Evolutionary conservation across 2,797 vertebrate genomes (phyloP).

Genomic region (Eremophila alpestris): DNA sequence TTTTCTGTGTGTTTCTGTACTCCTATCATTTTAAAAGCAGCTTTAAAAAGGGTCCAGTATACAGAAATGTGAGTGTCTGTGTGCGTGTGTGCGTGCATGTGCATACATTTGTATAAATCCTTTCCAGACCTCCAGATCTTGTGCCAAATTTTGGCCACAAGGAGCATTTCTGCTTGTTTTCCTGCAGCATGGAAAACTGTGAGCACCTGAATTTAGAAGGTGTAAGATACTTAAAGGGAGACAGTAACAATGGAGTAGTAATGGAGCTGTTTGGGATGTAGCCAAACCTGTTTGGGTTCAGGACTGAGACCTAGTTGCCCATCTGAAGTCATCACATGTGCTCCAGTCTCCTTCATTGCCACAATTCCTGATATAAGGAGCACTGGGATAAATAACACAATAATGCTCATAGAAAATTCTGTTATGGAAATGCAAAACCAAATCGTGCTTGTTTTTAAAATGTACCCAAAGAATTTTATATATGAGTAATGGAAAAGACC

Average conservation of each 20-base stretch:
- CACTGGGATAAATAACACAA: not conserved
- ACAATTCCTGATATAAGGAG: not conserved
- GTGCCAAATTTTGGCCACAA: conserved; percentile 27
- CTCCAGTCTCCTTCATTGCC: not conserved
- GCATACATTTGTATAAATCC: conserved; percentile 2
- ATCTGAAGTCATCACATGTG: not conserved
- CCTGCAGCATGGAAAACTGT: not conserved
- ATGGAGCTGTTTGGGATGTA: not conserved
- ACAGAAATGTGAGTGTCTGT: not conserved
- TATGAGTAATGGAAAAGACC: not conserved
- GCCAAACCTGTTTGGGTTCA: not conserved
- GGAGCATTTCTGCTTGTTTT: conserved; percentile 26
- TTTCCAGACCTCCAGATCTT: not conserved
- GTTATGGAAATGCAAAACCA: not conserved
- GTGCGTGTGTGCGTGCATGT: not conserved
- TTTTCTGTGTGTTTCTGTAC: not conserved
- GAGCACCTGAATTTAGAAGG: conserved; percentile 18
- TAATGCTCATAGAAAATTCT: not conserved
- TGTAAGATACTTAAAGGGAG: not conserved
- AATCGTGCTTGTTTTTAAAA: not conserved
- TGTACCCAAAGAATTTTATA: not conserved
- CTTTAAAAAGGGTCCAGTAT: not conserved
- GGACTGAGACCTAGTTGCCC: not conserved
- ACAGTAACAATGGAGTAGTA: not conserved
- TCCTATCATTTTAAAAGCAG: not conserved